These are phyloP conservation scores for Parauchenoglanis punctatus DNA, from an alignment of 2,797 vertebrate species.

Conservation along the genomic window DNA sequence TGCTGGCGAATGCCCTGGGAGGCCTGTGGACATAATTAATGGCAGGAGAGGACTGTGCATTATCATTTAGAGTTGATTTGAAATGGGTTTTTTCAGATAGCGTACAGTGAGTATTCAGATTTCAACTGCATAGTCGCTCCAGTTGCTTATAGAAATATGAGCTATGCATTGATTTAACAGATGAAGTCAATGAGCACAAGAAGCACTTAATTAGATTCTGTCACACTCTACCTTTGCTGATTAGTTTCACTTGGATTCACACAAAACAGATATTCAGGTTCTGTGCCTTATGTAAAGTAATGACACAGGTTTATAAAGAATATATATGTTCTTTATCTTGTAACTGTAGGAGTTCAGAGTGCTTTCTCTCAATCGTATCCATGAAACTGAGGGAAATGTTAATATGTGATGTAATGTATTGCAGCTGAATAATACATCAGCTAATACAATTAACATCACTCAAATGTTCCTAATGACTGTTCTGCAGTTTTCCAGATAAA, in stretches of 20 bases:
- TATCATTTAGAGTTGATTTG: conserved; percentile 40
- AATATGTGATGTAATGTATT: conserved; percentile 11
- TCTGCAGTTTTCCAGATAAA: conserved; percentile 12
- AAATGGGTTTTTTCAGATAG: conserved; percentile 31
- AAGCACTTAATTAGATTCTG: conserved; percentile 23
- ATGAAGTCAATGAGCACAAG: conserved; percentile 1
- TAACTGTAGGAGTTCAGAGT: neutral
- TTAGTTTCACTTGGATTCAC: conserved; percentile 8
- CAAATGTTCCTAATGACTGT: conserved; percentile 16
- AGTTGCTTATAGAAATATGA: conserved; percentile 31
- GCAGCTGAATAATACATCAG: conserved; percentile 9
- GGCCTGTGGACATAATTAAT: conserved; percentile 46
- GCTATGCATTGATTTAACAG: conserved; percentile 32
- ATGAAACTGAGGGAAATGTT: conserved; percentile 3
- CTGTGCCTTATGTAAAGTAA: neutral
- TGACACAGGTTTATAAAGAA: neutral
- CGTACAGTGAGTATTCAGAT: conserved; percentile 29
- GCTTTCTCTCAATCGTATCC: neutral
- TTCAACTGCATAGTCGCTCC: conserved; percentile 11
- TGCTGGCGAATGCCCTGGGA: conserved; percentile 24
- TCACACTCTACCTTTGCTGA: neutral
- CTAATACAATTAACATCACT: conserved; percentile 13
- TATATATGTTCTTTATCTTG: neutral
- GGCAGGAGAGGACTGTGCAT: conserved; percentile 31
- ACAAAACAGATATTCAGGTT: neutral